Evolutionary conservation across 2,797 vertebrate genomes (phyloP).

Genomic region (Dendrocincla fuliginosa): DNA sequence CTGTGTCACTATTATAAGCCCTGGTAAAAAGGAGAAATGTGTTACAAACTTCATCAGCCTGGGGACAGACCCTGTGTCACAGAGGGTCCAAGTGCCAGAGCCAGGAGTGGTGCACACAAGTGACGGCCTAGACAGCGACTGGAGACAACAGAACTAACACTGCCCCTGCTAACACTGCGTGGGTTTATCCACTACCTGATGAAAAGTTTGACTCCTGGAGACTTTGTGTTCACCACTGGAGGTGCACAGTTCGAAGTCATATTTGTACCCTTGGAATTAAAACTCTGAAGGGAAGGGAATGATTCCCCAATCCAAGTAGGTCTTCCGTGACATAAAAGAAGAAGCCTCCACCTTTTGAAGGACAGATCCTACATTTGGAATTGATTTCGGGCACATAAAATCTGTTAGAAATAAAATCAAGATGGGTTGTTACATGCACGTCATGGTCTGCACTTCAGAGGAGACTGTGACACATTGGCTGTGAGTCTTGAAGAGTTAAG

Average conservation of each 20-base stretch:
- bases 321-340: not conserved
- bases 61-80: not conserved
- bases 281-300: not conserved
- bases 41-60: not conserved
- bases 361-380: not conserved
- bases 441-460: not conserved
- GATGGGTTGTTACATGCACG: not conserved
- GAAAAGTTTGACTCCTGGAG: not conserved
- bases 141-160: not conserved
- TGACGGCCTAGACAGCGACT: not conserved
- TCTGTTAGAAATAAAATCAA: constrained; percentile 20
- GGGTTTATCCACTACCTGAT: not conserved
- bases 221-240: not conserved
- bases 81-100: not conserved
- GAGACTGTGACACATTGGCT: not conserved
- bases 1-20: not conserved
- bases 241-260: not conserved
- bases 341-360: not conserved
- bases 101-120: not conserved
- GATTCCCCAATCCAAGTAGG: not conserved
- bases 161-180: not conserved
- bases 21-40: not conserved
- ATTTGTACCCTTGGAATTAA: not conserved
- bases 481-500: not conserved
- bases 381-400: not conserved